Percentiles rank a stretch among this genome's conserved stretches.
Evolutionary conservation across 2,888 invertebrate genomes (phyloP).

Genomic region (Philhelius pedissequus): DNA sequence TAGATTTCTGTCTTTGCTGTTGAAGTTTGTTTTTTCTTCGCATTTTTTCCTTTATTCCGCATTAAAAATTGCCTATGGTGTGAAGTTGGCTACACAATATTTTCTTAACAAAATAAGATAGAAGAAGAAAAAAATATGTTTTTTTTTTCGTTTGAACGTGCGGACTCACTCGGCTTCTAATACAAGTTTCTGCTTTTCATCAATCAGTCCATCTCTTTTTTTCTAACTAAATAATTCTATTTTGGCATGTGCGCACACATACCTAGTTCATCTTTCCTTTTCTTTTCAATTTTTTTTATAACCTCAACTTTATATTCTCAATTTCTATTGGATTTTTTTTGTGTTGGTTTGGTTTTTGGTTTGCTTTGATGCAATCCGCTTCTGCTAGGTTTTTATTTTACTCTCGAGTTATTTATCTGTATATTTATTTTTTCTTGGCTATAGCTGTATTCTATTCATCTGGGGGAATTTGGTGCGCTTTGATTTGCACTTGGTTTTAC

Average conservation of each 20-base stretch:
- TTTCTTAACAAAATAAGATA: neutral
- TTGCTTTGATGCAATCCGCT: slow-evolving; percentile 8
- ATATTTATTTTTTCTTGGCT: slow-evolving; percentile 15
- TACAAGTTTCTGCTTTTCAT: slow-evolving; percentile 10
- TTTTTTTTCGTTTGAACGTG: neutral
- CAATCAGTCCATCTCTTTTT: slow-evolving; percentile 47
- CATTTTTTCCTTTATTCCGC: slow-evolving; percentile 65
- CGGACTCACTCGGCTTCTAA: neutral
- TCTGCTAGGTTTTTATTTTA: slow-evolving; percentile 49
- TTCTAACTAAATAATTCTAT: slow-evolving; percentile 14
- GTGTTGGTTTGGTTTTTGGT: slow-evolving; percentile 21
- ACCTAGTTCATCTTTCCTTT: slow-evolving; percentile 7
- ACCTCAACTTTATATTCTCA: slow-evolving; percentile 21
- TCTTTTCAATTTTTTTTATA: slow-evolving; percentile 4
- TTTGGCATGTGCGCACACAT: slow-evolving; percentile 48
- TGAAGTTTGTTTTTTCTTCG: slow-evolving; percentile 59
- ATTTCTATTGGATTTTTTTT: slow-evolving; percentile 51
- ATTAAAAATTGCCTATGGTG: slow-evolving; percentile 60
- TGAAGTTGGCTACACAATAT: slow-evolving; percentile 60
- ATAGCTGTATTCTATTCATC: no score
- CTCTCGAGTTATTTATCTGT: slow-evolving; percentile 46
- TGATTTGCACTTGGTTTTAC: slow-evolving; percentile 55
- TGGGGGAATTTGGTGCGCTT: slow-evolving; percentile 52
- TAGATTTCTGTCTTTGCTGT: slow-evolving; percentile 21
- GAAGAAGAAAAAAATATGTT: neutral